Percentiles rank a stretch among this genome's conserved stretches.
Conservation (phyloP, 2,113 vertebrate genomes). For the Cynocephalus volans region DNA sequence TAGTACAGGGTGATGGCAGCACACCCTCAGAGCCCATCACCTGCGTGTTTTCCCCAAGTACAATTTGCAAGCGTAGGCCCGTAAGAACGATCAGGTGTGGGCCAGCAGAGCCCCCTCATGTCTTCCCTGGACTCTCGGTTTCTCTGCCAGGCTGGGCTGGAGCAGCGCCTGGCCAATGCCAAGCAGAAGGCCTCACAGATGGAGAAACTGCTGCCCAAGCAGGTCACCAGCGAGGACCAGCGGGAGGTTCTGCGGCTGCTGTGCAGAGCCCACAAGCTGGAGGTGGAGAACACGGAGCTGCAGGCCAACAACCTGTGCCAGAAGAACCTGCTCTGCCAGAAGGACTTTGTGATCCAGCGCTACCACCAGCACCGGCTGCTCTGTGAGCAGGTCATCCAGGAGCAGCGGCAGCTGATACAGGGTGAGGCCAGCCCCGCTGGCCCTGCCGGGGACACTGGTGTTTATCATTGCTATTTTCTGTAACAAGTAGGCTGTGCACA, state of each 20-base stretch:
- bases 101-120: fast-evolving
- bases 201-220: conserved; percentile 85
- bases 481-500: neutral
- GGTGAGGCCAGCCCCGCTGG: conserved; percentile 74
- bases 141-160: conserved; percentile 83
- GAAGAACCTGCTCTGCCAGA: conserved; percentile 84
- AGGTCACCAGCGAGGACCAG: conserved; percentile 84
- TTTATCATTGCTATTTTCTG: neutral
- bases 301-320: conserved; percentile 75
- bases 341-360: conserved; percentile 86
- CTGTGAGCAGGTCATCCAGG: conserved; percentile 84
- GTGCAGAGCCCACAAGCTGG: conserved; percentile 86
- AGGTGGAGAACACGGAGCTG: conserved; percentile 87
- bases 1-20: fast-evolving
- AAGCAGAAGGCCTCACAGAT: conserved; percentile 85
- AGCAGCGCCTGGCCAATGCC: conserved; percentile 83
- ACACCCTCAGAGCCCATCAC: fast-evolving
- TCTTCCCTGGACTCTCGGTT: neutral
- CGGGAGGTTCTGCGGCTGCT: conserved; percentile 88
- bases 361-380: conserved; percentile 85
- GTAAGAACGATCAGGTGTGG: neutral
- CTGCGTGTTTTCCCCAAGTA: fast-evolving
- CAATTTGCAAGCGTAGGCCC: fast-evolving
- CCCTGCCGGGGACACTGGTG: neutral
- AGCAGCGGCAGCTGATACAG: conserved; percentile 84